Base-by-base conservation (phyloP, 2,113 vertebrate species). In the Nycticryphes semicollaris region DNA sequence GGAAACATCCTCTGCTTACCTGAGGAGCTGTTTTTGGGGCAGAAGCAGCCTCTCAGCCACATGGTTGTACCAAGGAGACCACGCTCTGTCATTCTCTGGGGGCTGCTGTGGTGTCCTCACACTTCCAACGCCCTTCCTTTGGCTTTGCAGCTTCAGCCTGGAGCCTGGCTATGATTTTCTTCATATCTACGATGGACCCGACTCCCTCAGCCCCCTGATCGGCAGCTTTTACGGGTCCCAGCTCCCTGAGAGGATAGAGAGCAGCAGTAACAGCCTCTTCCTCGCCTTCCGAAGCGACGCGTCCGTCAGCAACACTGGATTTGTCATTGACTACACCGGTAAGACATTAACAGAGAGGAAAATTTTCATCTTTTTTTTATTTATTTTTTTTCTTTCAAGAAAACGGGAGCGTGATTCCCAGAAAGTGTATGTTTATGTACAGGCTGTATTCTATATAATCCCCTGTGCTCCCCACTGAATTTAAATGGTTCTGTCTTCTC, bases 131-230 rank as follows among this genome's bases (percentile, higher is more conserved):
- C 23, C 21, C 50, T 54, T 43, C 21, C 48, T 70, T 92, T 94
- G 94, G 21, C 87, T 94, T 86, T 45, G 24, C 94, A 99, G 99
- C 97, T 99, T 99, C 97, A 99, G 98, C 92, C 95, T 99, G 96
- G 99, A 99, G 96, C 99, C 99, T 37, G 99, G 99, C 94, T 99
- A 99, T 20, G 99, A 99, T 97, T 99, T 99, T 93, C 98, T 99
- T 43, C 99, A 99, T 45, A 99, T 99, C 97, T 99, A 99, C 3
- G 99, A 99, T 0, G 99, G 99, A 13, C 98, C 98, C 3, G 98
- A 99, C 98, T 99, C 99, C 3, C 98, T 99, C 89, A 99, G 99
- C 96, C 98, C 99, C 14, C 97, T 99, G 86, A 98, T 99, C 35
- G 99, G 99, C 35, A 99, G 99, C 95, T 99, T 99, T 94, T 99